phyloP scores from a whole-genome alignment of 2,888 invertebrate species.

The Ethmia dodecea region DNA sequence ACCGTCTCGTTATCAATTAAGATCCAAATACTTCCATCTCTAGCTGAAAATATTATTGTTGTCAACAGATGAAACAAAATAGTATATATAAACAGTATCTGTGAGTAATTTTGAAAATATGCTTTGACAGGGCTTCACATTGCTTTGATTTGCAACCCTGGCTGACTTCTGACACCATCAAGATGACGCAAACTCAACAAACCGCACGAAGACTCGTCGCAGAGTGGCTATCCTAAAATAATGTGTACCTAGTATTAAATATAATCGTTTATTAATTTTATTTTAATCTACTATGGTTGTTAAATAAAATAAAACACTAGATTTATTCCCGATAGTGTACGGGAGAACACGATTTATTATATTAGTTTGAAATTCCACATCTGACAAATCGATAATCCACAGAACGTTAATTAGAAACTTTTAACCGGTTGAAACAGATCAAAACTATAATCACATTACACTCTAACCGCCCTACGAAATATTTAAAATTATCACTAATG shows the following conservation, averaged over 20 bases:
- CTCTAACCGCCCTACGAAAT: constrained; percentile 58
- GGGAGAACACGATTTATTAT: constrained; percentile 58
- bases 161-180: constrained; percentile 49
- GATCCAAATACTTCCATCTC: too few species aligned
- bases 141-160: constrained; percentile 64
- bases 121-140: constrained; percentile 54
- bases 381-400: constrained; percentile 65
- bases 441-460: constrained; percentile 61
- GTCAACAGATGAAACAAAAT: too few species aligned
- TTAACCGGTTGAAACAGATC: constrained; percentile 60
- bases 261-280: background rate
- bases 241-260: too few species aligned
- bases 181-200: constrained; percentile 55
- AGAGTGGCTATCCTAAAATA: constrained; percentile 46
- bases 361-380: constrained; percentile 71
- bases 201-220: constrained; percentile 46
- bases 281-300: background rate
- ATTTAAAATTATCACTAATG: constrained; percentile 49
- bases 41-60: too few species aligned
- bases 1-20: too few species aligned
- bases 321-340: constrained; percentile 44
- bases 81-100: too few species aligned
- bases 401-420: constrained; percentile 61
- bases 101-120: too few species aligned
- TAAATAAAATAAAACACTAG: constrained; percentile 33